Conservation (phyloP, 2,113 vertebrate genomes). For the zebrafish (Danio rerio) region DNA sequence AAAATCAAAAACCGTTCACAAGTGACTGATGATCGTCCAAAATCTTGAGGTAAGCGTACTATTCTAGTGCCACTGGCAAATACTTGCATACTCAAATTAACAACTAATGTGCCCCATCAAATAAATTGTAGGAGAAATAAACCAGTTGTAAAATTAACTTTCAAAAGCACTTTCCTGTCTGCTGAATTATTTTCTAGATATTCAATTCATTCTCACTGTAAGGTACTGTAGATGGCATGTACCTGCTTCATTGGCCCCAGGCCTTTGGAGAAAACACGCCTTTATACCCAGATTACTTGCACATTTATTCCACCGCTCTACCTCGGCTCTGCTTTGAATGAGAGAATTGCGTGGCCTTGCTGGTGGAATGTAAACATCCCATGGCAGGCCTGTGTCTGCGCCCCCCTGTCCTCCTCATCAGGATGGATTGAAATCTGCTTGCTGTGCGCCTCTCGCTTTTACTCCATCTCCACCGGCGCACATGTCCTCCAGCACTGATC, state of each 20-base stretch:
- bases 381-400: constrained; percentile 13
- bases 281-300: constrained; percentile 44
- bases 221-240: not conserved
- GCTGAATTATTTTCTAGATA: not conserved
- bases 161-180: not conserved
- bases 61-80: not conserved
- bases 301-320: constrained; percentile 9
- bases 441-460: not conserved
- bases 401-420: constrained; percentile 37
- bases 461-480: constrained; percentile 26
- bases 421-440: constrained; percentile 39
- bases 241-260: constrained; percentile 19
- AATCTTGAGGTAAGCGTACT: constrained; percentile 1
- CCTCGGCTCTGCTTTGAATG: constrained; percentile 26
- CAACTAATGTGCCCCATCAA: not conserved
- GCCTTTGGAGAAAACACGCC: not conserved
- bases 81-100: not conserved
- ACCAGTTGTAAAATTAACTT: constrained; percentile 1
- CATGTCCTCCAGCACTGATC: constrained; percentile 60
- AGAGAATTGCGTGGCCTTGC: constrained; percentile 33
- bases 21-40: not conserved
- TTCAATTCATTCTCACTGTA: not conserved
- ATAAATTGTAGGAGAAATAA: not conserved
- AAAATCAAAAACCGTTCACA: constrained; percentile 6
- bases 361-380: constrained; percentile 57